phyloP scores from a whole-genome alignment of 2,113 vertebrate species.

The Daboia siamensis region DNA sequence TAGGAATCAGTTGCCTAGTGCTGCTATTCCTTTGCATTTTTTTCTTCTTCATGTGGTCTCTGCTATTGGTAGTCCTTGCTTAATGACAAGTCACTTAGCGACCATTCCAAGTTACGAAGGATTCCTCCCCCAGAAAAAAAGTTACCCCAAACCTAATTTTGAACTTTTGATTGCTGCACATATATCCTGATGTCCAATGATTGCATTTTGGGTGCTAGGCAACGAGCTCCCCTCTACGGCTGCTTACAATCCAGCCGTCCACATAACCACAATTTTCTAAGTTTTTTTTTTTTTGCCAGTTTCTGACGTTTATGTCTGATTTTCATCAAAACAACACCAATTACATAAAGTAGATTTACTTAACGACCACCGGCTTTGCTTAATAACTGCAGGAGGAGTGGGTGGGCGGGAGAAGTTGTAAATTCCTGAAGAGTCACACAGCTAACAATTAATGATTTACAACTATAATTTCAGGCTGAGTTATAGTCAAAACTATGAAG shows the following conservation, averaged over 20 bases:
- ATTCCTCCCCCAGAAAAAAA: neutral
- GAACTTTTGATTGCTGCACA: neutral
- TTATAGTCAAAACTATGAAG: neutral
- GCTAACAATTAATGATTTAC: neutral
- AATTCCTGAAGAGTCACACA: neutral
- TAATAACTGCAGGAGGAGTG: neutral
- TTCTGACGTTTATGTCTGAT: neutral
- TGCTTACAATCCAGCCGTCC: neutral
- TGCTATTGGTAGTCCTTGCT: neutral
- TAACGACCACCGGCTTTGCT: neutral
- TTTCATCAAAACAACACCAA: neutral
- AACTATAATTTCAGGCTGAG: neutral
- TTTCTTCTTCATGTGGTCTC: neutral
- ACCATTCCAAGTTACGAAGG: neutral
- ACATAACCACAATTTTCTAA: neutral
- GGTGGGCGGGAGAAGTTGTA: neutral
- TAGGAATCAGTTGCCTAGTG: neutral
- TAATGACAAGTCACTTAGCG: neutral
- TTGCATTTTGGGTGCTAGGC: neutral
- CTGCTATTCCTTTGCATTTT: neutral
- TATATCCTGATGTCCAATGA: neutral
- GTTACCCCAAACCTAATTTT: neutral
- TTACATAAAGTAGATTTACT: neutral
- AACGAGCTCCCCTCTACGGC: neutral
- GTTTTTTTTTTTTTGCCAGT: neutral